Percentiles rank a stretch among this genome's conserved stretches.
Conservation (phyloP, 2,113 vertebrate species). For the Stigmatopora nigra region DNA sequence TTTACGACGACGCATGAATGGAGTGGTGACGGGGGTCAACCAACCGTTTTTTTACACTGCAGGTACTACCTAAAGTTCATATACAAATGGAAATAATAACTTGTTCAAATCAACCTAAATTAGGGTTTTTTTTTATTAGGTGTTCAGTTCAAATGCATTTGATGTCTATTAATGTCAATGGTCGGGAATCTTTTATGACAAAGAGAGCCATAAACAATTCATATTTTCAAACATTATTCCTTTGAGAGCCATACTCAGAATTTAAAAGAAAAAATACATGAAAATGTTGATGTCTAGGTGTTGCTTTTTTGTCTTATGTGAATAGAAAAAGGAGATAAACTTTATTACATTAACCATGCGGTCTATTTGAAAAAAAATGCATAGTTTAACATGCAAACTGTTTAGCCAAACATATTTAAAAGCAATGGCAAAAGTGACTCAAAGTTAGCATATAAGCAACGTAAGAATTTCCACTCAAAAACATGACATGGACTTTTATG, state of each 20-base stretch:
- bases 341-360: neutral
- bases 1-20: neutral
- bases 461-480: neutral
- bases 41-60: neutral
- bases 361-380: conserved; percentile 31
- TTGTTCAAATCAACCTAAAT: too few species aligned
- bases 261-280: too few species aligned
- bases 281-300: neutral
- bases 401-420: conserved; percentile 21
- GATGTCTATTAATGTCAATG: too few species aligned
- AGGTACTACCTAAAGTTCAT: too few species aligned
- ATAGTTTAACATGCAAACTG: conserved; percentile 30
- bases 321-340: neutral
- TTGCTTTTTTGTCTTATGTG: neutral
- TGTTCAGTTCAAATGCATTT: too few species aligned
- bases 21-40: neutral
- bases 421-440: conserved; percentile 9
- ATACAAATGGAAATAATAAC: too few species aligned
- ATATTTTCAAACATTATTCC: too few species aligned
- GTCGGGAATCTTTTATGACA: too few species aligned
- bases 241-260: too few species aligned
- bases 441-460: conserved; percentile 9
- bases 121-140: too few species aligned
- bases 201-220: too few species aligned
- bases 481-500: conserved; percentile 13